Conservation (phyloP, 2,113 vertebrate species). For the Trichomycterus rosablanca region DNA sequence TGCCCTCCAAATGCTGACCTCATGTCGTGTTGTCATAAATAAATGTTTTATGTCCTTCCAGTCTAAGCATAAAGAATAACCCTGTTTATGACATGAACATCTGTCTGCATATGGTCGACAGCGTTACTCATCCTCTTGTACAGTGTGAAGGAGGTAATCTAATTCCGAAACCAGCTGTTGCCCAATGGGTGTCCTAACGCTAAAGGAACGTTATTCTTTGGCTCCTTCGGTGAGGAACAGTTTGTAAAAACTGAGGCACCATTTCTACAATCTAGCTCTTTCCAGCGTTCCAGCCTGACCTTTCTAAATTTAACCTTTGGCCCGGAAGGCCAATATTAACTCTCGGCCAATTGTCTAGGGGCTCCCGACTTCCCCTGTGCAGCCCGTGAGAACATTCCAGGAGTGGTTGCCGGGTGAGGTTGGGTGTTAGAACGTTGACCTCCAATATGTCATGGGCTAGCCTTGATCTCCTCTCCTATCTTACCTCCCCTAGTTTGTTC, state of each 20-base stretch:
- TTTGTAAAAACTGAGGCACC: conserved; percentile 44
- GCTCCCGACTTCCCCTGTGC: conserved; percentile 40
- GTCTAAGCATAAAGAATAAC: conserved; percentile 26
- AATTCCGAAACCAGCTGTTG: conserved; percentile 47
- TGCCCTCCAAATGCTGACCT: conserved; percentile 14
- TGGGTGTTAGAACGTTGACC: conserved; percentile 52
- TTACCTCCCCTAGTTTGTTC: conserved; percentile 33
- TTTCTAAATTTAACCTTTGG: conserved; percentile 55
- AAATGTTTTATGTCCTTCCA: conserved; percentile 31
- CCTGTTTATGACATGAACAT: conserved; percentile 42
- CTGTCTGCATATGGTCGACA: conserved; percentile 43
- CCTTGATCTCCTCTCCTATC: conserved; percentile 47
- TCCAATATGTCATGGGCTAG: conserved; percentile 50
- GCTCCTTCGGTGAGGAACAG: conserved; percentile 37
- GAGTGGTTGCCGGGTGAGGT: conserved; percentile 49
- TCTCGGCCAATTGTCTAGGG: conserved; percentile 49
- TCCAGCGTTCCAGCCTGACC: conserved; percentile 51
- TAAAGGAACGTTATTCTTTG: conserved; percentile 43
- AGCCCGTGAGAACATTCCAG: conserved; percentile 58
- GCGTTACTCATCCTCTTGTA: conserved; percentile 40
- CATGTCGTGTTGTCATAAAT: conserved; percentile 23
- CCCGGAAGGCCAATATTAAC: conserved; percentile 62
- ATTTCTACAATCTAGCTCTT: conserved; percentile 44
- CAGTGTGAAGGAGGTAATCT: conserved; percentile 46
- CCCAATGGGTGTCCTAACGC: conserved; percentile 44